These are phyloP conservation scores for Motacilla alba DNA, from an alignment of 2,113 vertebrate species.

Conservation along the genomic window DNA sequence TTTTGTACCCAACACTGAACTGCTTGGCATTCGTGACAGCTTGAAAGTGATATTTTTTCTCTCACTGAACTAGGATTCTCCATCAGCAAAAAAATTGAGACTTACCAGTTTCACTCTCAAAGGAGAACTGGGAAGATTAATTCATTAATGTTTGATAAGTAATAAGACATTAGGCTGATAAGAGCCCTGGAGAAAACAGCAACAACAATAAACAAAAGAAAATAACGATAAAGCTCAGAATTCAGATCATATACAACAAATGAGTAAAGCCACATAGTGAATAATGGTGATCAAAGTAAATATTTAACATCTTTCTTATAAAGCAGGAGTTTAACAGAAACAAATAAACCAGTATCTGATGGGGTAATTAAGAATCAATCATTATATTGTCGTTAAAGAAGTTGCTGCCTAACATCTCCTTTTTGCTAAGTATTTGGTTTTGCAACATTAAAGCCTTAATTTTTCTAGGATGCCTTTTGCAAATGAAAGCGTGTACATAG, in stretches of 20 bases:
- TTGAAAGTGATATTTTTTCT: not conserved
- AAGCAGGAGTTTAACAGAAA: not conserved
- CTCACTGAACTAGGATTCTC: not conserved
- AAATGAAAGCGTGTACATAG: not conserved
- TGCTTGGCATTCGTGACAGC: not conserved
- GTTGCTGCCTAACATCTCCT: not conserved
- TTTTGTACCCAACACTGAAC: not conserved
- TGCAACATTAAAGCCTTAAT: not conserved
- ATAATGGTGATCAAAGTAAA: not conserved
- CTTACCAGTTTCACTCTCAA: not conserved
- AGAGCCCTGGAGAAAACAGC: accelerated
- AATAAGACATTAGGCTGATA: not conserved
- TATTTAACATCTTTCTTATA: not conserved
- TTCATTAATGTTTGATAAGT: not conserved
- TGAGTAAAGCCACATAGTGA: not conserved
- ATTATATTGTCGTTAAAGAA: not conserved
- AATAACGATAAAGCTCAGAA: not conserved
- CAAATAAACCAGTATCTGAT: not conserved
- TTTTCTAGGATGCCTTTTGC: not conserved
- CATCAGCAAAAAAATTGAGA: not conserved
- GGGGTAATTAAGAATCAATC: not conserved
- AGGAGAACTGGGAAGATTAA: not conserved
- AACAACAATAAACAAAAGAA: not conserved
- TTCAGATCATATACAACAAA: not conserved
- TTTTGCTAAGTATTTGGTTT: not conserved